Evolutionary conservation across 2,797 vertebrate genomes (phyloP).

Genomic region (Hephaestus fuliginosus): DNA sequence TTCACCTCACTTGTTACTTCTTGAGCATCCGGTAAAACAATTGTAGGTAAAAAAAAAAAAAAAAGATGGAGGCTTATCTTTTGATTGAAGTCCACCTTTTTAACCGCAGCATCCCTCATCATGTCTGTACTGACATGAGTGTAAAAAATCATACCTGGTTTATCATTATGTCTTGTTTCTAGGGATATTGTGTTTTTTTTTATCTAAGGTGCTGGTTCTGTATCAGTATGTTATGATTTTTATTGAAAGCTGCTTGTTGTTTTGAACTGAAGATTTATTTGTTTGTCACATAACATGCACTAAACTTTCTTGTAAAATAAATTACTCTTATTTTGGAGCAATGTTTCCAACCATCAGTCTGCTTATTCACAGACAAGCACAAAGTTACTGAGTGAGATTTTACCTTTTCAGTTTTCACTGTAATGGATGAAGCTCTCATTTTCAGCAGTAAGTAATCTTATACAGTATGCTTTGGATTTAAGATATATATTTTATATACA

Average conservation of each 20-base stretch:
- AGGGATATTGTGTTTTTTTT: conserved; percentile 40
- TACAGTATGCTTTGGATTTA: not conserved
- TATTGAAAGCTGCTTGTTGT: conserved; percentile 56
- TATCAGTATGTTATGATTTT: conserved; percentile 45
- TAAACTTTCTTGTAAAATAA: conserved; percentile 65
- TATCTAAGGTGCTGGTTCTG: conserved; percentile 39
- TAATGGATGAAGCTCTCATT: not conserved
- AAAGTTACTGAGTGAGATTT: not conserved
- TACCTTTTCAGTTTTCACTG: not conserved
- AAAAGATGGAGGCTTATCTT: not conserved
- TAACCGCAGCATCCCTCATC: conserved; percentile 5
- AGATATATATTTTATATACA: not conserved
- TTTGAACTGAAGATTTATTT: conserved; percentile 47
- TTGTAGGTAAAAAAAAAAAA: conserved; percentile 1
- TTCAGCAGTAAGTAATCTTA: no score
- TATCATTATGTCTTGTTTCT: conserved; percentile 32
- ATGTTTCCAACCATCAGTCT: conserved; percentile 30
- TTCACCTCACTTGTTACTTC: conserved; percentile 27
- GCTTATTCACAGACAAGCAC: not conserved
- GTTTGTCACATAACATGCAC: conserved; percentile 57
- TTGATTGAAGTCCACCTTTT: conserved; percentile 9
- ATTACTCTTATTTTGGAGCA: conserved; percentile 59
- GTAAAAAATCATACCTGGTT: conserved; percentile 26
- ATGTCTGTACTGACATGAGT: conserved; percentile 35
- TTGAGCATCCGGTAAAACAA: conserved; percentile 27